Conservation (phyloP, 2,888 invertebrate species). For the Agrochola macilenta region DNA sequence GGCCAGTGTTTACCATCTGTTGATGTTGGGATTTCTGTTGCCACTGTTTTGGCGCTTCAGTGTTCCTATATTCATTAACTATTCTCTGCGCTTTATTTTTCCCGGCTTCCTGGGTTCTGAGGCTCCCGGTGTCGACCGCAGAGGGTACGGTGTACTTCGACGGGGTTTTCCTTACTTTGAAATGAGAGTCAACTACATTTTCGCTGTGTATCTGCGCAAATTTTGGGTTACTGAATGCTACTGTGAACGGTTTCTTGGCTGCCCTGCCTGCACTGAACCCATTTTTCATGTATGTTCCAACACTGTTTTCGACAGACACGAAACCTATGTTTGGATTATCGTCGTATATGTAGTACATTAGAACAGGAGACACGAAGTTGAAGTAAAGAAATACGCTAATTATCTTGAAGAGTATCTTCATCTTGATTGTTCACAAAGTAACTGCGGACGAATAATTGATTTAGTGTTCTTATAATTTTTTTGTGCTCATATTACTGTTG, state of each 20-base stretch:
- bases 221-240: conserved; percentile 61
- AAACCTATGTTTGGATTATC: conserved; percentile 73
- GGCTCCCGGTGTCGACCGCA: conserved; percentile 30
- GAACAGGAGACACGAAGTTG: conserved; percentile 66
- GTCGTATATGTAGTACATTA: conserved; percentile 74
- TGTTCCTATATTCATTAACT: conserved; percentile 47
- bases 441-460: conserved; percentile 50
- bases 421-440: conserved; percentile 69
- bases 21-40: conserved; percentile 39
- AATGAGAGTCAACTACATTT: conserved; percentile 75
- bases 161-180: conserved; percentile 71
- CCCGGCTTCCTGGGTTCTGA: conserved; percentile 11
- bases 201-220: conserved; percentile 69
- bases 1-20: conserved; percentile 14
- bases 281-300: conserved; percentile 63
- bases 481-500: conserved; percentile 60
- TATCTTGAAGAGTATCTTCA: conserved; percentile 72
- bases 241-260: conserved; percentile 71
- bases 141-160: conserved; percentile 19
- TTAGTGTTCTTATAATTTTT: conserved; percentile 74
- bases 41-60: conserved; percentile 50
- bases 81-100: conserved; percentile 27
- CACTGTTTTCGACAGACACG: conserved; percentile 65
- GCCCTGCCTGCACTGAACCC: conserved; percentile 50
- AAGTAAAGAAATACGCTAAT: conserved; percentile 68